A percentile compares a stretch with the other conserved stretches of the same genome.
Conservation (phyloP, 92 coral and sea anemone species). For the Actinernus sp. region DNA sequence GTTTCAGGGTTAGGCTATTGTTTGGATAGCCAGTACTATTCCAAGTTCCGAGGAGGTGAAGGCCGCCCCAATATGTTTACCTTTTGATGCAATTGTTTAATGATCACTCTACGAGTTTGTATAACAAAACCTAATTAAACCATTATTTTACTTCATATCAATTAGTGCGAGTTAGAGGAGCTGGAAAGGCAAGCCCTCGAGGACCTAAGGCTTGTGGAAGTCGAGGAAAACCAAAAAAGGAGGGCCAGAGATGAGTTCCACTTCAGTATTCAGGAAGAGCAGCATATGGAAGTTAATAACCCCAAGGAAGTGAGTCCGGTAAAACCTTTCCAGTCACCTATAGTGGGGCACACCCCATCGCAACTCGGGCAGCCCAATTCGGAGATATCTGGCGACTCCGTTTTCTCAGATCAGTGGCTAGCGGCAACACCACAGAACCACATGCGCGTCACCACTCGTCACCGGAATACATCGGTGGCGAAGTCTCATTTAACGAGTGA, state of each 20-base stretch:
- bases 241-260: not conserved
- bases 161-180: constrained; percentile 23
- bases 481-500: too few species aligned
- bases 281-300: constrained; percentile 7
- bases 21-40: too few species aligned
- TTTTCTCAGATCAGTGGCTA: constrained; percentile 2
- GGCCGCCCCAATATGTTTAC: too few species aligned
- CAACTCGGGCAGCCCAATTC: not conserved
- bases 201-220: constrained; percentile 15
- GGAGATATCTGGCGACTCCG: not conserved
- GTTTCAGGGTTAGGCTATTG: too few species aligned
- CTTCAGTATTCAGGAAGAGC: not conserved
- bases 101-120: too few species aligned
- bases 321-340: not conserved
- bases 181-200: constrained; percentile 25
- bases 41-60: too few species aligned
- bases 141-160: too few species aligned
- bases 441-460: constrained; percentile 20
- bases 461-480: not conserved
- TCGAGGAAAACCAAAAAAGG: not conserved
- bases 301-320: constrained; percentile 8
- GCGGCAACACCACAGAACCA: constrained; percentile 26
- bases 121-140: too few species aligned
- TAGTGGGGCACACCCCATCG: not conserved
- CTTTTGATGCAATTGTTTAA: too few species aligned